phyloP scores from a whole-genome alignment of 1,140 invertebrate genomes.

The Conus ventricosus region DNA sequence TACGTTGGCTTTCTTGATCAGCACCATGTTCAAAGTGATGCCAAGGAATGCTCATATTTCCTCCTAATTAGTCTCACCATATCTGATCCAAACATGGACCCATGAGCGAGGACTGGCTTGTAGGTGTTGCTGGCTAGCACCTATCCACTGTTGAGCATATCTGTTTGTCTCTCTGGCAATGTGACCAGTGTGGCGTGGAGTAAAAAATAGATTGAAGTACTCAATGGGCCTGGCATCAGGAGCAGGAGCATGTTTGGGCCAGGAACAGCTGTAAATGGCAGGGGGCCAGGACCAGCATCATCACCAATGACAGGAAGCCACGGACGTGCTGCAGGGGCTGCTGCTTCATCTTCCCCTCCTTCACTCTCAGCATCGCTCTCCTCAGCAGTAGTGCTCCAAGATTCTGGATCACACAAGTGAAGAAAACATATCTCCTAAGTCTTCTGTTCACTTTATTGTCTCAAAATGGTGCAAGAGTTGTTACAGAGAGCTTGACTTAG shows the following conservation, averaged over 20 bases:
- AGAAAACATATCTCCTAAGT: no score
- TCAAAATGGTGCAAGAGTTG: no score
- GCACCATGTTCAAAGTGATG: slow-evolving; percentile 12
- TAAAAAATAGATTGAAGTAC: background rate
- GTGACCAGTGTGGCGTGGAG: background rate
- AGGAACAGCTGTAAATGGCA: background rate
- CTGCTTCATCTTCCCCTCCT: background rate
- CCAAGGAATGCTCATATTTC: background rate
- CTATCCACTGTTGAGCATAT: background rate
- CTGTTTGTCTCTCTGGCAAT: background rate
- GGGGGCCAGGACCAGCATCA: background rate
- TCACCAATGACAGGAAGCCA: background rate
- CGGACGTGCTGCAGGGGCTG: background rate
- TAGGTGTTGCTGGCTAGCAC: background rate
- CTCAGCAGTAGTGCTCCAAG: background rate
- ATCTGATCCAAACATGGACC: background rate
- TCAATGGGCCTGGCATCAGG: background rate
- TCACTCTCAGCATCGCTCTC: background rate
- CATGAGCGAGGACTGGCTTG: background rate
- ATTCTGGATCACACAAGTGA: no score
- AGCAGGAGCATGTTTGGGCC: background rate
- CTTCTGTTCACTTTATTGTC: no score
- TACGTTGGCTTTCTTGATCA: background rate
- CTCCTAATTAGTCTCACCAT: background rate
- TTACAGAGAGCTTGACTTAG: no score